Conservation (phyloP, 2,113 vertebrate genomes). For the Pholis gunnellus region DNA sequence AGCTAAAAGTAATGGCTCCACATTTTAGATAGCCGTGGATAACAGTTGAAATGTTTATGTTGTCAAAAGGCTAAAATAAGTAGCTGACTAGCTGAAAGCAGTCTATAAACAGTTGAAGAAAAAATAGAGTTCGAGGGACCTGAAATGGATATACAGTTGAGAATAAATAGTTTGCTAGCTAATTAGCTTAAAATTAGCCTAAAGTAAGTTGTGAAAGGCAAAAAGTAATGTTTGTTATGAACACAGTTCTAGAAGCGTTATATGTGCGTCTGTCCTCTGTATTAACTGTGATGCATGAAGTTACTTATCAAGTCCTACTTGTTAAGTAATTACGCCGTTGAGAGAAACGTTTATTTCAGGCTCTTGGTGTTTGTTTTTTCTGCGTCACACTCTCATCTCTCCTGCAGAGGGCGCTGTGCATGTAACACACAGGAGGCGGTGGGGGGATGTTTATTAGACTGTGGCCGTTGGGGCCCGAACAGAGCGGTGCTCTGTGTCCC, state of each 20-base stretch:
- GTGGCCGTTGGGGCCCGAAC: constrained; percentile 70
- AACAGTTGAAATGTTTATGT: neutral
- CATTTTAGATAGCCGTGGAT: neutral
- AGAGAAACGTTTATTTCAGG: constrained; percentile 23
- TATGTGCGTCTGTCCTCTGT: no score
- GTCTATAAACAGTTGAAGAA: no score
- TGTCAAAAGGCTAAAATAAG: no score
- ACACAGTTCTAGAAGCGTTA: neutral
- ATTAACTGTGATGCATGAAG: neutral
- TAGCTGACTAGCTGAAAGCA: no score
- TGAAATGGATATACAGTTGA: neutral
- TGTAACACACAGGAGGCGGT: constrained; percentile 8
- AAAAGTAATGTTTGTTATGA: neutral
- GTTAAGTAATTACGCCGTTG: neutral
- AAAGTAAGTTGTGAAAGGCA: neutral
- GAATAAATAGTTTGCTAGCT: neutral
- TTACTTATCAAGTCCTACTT: neutral
- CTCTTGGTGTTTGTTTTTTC: neutral
- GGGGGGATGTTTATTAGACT: constrained; percentile 62
- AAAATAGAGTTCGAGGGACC: no score
- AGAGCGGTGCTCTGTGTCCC: constrained; percentile 74
- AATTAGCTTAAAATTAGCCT: neutral
- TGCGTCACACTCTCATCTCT: neutral
- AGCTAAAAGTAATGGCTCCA: neutral
- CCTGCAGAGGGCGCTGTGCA: constrained; percentile 63